Percentiles rank a stretch among this genome's conserved stretches.
Conservation (phyloP, 2,797 vertebrate genomes). For the Microctenopoma lineatum region DNA sequence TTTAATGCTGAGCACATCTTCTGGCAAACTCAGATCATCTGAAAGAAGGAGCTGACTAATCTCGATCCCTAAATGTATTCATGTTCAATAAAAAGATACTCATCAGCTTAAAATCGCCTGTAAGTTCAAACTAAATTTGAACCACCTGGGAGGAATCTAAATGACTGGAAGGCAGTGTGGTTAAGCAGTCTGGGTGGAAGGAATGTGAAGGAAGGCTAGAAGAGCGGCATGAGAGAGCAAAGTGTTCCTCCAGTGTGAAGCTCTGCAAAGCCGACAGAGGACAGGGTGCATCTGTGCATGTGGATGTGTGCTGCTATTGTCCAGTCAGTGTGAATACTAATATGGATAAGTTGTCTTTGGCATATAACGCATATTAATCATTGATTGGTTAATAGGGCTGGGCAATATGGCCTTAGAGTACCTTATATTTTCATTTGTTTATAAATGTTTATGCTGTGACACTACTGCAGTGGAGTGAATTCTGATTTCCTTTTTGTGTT, state of each 20-base stretch:
- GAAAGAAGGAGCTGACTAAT: conserved; percentile 90
- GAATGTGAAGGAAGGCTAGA: conserved; percentile 15
- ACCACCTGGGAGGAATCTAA: conserved; percentile 87
- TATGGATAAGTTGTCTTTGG: conserved; percentile 67
- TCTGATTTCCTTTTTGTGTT: no score
- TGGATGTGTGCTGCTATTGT: conserved; percentile 49
- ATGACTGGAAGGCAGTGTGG: conserved; percentile 78
- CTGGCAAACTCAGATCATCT: conserved; percentile 84
- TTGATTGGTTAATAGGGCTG: conserved; percentile 41
- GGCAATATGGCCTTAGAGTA: conserved; percentile 3
- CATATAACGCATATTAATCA: conserved; percentile 60
- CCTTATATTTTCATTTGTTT: no score
- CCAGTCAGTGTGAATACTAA: conserved; percentile 56
- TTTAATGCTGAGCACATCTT: conserved; percentile 80
- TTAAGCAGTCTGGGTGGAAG: conserved; percentile 36
- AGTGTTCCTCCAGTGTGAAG: conserved; percentile 17
- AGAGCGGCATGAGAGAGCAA: conserved; percentile 4
- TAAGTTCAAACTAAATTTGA: conserved; percentile 90
- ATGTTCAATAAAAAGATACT: conserved; percentile 91
- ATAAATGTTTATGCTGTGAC: no score
- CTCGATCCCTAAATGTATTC: conserved; percentile 91
- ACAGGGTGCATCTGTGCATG: conserved; percentile 27
- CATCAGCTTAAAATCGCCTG: conserved; percentile 88
- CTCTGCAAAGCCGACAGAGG: conserved; percentile 43
- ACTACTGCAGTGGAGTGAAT: no score